These are phyloP conservation scores for Heliconius melpomene DNA, from an alignment of 1,140 invertebrate species.

Conservation along the genomic window DNA sequence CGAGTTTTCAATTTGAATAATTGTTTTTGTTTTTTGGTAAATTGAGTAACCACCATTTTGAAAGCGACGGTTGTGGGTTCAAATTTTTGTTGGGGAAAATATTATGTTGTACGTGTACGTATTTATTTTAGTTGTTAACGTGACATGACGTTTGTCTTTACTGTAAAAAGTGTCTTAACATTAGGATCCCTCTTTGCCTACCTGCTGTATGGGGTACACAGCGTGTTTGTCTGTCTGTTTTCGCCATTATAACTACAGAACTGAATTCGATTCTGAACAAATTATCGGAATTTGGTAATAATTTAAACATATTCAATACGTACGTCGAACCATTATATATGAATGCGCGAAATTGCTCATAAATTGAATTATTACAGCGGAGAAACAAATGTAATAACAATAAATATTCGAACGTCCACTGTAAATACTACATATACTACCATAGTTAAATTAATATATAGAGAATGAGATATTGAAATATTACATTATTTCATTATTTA, in stretches of 20 bases:
- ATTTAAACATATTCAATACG: constrained; percentile 12
- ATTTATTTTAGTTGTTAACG: no score
- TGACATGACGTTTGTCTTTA: no score
- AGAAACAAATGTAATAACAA: constrained; percentile 13
- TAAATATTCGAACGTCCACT: neutral
- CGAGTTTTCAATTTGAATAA: constrained; percentile 13
- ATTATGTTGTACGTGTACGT: no score
- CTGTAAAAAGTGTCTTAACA: no score
- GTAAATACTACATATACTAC: neutral
- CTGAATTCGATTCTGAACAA: neutral
- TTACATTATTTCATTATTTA: neutral
- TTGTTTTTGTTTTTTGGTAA: neutral
- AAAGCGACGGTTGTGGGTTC: neutral
- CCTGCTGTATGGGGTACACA: no score
- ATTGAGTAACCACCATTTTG: no score
- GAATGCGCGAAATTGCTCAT: constrained; percentile 14
- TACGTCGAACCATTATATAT: neutral
- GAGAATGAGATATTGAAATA: neutral
- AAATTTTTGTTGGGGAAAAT: neutral
- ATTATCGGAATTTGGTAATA: neutral
- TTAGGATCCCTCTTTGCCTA: no score
- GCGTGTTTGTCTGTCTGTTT: neutral
- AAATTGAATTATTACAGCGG: constrained; percentile 6
- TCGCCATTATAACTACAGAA: neutral
- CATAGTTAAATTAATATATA: constrained; percentile 4